phyloP scores from a whole-genome alignment of 2,797 vertebrate species.

The Vireo griseus region DNA sequence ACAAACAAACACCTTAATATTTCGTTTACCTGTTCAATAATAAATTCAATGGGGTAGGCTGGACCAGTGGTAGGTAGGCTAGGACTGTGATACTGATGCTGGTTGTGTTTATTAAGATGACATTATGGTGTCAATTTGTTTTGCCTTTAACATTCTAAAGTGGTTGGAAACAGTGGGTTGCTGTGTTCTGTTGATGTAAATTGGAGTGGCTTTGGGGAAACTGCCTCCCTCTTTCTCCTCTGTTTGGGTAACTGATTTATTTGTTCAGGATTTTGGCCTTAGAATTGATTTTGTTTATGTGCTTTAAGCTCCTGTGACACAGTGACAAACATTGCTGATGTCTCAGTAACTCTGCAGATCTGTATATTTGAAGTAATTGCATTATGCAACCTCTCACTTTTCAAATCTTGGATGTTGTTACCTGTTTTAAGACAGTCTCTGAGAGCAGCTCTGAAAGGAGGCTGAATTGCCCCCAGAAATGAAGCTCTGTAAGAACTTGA shows the following conservation, averaged over 20 bases:
- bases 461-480: background rate
- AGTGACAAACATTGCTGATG: constrained; percentile 10
- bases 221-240: background rate
- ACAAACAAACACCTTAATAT: background rate
- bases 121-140: background rate
- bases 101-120: background rate
- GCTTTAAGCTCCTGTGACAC: constrained; percentile 23
- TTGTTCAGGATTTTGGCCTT: constrained; percentile 27
- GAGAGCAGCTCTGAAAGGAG: background rate
- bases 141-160: constrained; percentile 14
- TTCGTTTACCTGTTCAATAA: background rate
- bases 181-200: background rate
- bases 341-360: background rate
- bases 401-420: background rate
- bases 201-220: background rate
- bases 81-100: background rate
- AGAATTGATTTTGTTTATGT: constrained; percentile 40
- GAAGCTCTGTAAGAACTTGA: background rate
- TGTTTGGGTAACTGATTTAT: background rate
- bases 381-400: background rate
- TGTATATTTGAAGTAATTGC: constrained; percentile 4
- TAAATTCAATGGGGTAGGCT: background rate
- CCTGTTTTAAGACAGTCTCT: background rate
- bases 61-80: background rate
- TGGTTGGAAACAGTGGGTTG: background rate